Conservation (phyloP, 2,113 vertebrate species). For the Saguinus imperator region DNA sequence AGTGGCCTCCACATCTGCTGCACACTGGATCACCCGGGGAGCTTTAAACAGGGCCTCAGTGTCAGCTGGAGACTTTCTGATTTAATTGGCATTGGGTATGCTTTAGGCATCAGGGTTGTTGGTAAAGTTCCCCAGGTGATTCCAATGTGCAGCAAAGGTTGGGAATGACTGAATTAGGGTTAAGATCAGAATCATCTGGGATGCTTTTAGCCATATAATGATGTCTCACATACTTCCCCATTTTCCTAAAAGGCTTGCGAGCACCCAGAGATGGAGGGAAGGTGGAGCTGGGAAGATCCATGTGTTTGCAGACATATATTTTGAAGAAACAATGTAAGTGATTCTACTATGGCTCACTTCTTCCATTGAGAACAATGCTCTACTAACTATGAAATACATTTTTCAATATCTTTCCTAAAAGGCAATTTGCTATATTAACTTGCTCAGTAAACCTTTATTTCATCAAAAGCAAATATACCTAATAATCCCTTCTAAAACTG, state of each 20-base stretch:
- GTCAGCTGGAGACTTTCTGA: background rate
- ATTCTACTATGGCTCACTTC: background rate
- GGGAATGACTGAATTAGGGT: no score
- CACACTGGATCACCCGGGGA: background rate
- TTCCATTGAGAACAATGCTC: background rate
- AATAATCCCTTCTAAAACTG: slow-evolving; percentile 32
- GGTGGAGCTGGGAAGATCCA: background rate
- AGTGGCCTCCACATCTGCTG: background rate
- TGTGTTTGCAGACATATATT: background rate
- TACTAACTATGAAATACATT: background rate
- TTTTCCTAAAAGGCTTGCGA: background rate
- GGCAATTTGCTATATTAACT: background rate
- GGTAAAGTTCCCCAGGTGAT: background rate
- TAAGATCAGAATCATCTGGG: background rate
- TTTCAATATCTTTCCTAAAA: slow-evolving; percentile 44
- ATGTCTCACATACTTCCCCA: background rate
- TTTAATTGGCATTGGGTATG: background rate
- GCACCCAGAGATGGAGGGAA: background rate
- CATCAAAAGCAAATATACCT: background rate
- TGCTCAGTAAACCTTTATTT: slow-evolving; percentile 26
- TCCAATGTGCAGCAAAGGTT: background rate
- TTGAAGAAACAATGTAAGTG: background rate
- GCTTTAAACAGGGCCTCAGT: background rate
- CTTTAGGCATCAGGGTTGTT: background rate
- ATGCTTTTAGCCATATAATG: background rate